Base-by-base conservation (phyloP, 2,888 invertebrate species). In the Magallana nippona region DNA sequence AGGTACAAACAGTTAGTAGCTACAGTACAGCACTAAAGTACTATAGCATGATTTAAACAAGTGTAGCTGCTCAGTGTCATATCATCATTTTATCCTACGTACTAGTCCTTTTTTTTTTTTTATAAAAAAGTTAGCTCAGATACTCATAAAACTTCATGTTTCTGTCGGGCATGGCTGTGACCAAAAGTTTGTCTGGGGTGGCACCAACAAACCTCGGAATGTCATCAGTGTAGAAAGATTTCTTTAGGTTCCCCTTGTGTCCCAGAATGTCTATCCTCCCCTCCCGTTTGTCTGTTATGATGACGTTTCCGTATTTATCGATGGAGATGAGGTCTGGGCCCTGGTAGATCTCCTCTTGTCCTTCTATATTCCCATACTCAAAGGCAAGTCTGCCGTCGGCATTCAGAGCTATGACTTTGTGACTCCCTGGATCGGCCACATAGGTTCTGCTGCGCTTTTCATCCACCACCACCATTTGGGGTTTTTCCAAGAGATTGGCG, bases 281-380 rank as follows among this genome's bases (percentile, higher is more conserved):
- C 77, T 90, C 90, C 17, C 90, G 87, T 87, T 91, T 92, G 86
- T 92, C 92, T 2, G 89, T 90, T 19, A 92, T 91, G 2, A 92
- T 87, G 60, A 92, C 84, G 60, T 92, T 89, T 1, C 90, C 89
- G 15, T 86, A 84, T 27, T 85, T 87, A 82, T 92, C 92, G 2
- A 89, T 86, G 60, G 90, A 89, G 13, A 92, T 88, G n/a, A 89
- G 84, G 84, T 92, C 92, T 1, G 92, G 92, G 0, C 91, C 92
- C 82, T 91, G 90, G 58, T 91, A 92, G 10, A 91, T 86, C 57
- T 90, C 90, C 2, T 84, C 86, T 22, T 90, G 89, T 56, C 88
- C 87, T 82, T 92, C 92, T 10, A 86, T 89, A 84, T 91, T 91
- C 19, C 91, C 91, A 79, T 91, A 91, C 81, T 91, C 90, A 84